Conservation (phyloP, 2,888 invertebrate genomes). For the Strigamia transsilvanica region DNA sequence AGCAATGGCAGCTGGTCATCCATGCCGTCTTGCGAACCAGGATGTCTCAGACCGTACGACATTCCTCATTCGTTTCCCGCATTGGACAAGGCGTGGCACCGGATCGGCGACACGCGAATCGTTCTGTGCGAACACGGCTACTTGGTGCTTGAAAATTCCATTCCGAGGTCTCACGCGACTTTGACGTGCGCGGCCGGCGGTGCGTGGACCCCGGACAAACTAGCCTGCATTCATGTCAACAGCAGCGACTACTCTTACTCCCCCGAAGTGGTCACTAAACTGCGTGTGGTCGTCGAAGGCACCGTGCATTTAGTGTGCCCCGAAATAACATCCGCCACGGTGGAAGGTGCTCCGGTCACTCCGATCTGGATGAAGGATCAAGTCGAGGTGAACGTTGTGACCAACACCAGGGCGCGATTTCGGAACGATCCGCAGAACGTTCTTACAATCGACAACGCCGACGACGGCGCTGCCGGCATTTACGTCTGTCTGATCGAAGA, state of each 20-base stretch:
- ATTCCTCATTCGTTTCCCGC: conserved; percentile 1
- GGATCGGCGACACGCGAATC: background rate
- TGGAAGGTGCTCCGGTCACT: background rate
- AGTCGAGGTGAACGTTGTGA: background rate
- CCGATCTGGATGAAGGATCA: conserved; percentile 23
- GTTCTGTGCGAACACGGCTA: background rate
- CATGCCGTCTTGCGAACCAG: conserved; percentile 18
- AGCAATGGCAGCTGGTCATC: conserved; percentile 26
- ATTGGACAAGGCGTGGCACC: background rate
- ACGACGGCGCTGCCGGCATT: background rate
- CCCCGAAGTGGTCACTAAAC: background rate
- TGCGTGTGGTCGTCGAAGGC: background rate
- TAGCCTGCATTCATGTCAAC: background rate
- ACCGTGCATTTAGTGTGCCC: background rate
- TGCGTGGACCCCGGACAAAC: background rate
- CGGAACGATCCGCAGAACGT: background rate
- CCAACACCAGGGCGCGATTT: background rate
- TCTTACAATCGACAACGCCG: background rate
- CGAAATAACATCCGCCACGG: background rate
- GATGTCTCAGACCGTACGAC: conserved; percentile 23
- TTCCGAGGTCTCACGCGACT: background rate
- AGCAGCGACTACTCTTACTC: background rate
- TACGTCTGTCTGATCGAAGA: conserved; percentile 31
- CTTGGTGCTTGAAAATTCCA: background rate
- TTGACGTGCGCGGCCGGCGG: background rate